Evolutionary conservation across 2,113 vertebrate species (phyloP), one percentile per base, ranked within the genome.

Genomic region (Nyctereutes procyonoides): DNA sequence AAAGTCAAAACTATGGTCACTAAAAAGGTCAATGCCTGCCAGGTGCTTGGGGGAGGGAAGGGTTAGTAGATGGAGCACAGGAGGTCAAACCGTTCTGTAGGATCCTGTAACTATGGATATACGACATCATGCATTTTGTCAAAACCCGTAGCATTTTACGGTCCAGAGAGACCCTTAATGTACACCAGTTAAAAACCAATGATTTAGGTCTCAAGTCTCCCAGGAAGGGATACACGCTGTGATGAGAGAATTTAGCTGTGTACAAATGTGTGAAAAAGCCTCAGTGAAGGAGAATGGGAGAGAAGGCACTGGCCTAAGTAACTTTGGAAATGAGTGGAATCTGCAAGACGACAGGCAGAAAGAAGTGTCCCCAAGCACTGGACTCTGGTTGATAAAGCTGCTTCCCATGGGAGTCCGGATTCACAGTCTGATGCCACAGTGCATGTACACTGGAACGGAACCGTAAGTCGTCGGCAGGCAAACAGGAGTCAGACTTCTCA

Each of bases 381-480:
- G 0, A 8, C n/a, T 9, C 8, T 2, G 13, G 43, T 4, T 30
- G 48, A 43, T 15, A 15, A 26, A 28, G 62, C 17, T 22, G 32
- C 35, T n/a, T 32, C 8, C 51, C n/a, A 0, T 1, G 19, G 82
- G 60, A 2, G 2, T 0, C 2, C 2, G 2, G 67, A n/a, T 8
- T 5, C 35, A 6, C n/a, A 19, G 4, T 14, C 20, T 3, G 60
- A 24, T 10, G 8, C 67, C 67, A 51, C 3, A 0, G 2, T 0
- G 1, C 2, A 1, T 2, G 22, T 2, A 1, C 48, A 2, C 8
- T 3, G 32, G 73, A 3, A 26, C 0, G 0, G 53, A 43, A 19
- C 1, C 6, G 19, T 1, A 20, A 69, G 5, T 7, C 13, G 28
- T 5, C 0, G 12, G 11, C 28, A 4, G 4, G 3, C 4, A 8